Base-by-base conservation (phyloP, 2,113 vertebrate genomes). In the Spheniscus mendiculus region DNA sequence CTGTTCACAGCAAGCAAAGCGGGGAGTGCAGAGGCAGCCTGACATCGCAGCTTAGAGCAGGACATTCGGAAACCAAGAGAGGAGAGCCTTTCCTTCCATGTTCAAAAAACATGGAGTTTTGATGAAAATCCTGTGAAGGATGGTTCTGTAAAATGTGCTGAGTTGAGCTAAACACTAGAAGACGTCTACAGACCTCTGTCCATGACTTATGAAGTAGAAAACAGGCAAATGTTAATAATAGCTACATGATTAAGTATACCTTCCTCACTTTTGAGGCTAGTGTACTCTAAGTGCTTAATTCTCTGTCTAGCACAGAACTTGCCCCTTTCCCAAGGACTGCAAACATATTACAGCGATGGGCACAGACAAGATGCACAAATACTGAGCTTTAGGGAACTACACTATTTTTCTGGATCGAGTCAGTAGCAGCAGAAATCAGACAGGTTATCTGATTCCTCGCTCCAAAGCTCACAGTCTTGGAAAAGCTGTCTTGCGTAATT, bases 41-140 rank as follows among this genome's bases (percentile, higher is more conserved):
- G 52, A n/a, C 6, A 22, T 40, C 1, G 3, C 0, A 1, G 42
- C 17, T 73, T 12, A 36, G 6, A 72, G 38, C 27, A 10, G 11
- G 29, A 50, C 42, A 5, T 10, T 34, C 5, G 26, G 22, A n/a
- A 83, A 71, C 25, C 9, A 32, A 58, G 26, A 42, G 27, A 19
- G 40, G 5, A 47, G 16, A 27, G 12, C 29, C 59, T 70, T 52
- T 50, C 9, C 17, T 77, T 69, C 52, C n/a, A 18, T 42, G 4
- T 69, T 93, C n/a, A 32, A 81, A 89, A 90, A 49, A 2, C 32
- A 26, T 2, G 2, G 32, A 50, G 23, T 47, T 89, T 29, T 72
- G 47, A 69, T 49, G 27, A 89, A 93, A 85, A 62, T 58, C 29
- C 8, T 40, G 5, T 42, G n/a, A 87, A 92, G 36, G 21, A 45